A percentile compares a stretch with the other conserved stretches of the same genome.
phyloP scores from a whole-genome alignment of 2,888 invertebrate genomes.

The Diogma glabrata region DNA sequence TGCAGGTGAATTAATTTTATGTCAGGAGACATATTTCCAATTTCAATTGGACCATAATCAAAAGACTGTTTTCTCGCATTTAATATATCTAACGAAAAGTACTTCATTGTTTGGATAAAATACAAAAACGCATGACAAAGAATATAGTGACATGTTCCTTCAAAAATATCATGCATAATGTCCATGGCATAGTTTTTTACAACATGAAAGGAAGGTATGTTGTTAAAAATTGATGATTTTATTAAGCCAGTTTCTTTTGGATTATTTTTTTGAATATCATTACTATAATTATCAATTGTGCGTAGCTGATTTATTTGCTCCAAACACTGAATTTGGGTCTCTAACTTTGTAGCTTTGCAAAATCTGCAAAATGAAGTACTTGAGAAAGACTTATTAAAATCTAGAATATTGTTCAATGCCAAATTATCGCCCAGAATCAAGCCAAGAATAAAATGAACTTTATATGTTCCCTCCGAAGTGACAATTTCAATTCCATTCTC shows the following conservation, averaged over 20 bases:
- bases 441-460: neutral
- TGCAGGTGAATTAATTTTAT: conserved; percentile 8
- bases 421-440: neutral
- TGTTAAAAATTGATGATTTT: neutral
- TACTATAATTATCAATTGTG: neutral
- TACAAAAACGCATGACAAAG: conserved; percentile 1
- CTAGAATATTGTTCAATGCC: neutral
- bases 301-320: neutral
- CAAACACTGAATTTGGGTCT: neutral
- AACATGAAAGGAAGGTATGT: conserved; percentile 4
- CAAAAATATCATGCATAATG: conserved; percentile 12
- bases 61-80: conserved; percentile 12
- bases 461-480: conserved; percentile 6
- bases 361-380: neutral
- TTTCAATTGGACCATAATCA: conserved; percentile 11
- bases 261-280: neutral
- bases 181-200: conserved; percentile 8
- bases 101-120: neutral
- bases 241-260: neutral
- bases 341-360: neutral
- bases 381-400: neutral
- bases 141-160: conserved; percentile 14
- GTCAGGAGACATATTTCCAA: neutral
- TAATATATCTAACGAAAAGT: conserved; percentile 8
- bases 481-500: conserved; percentile 19